A percentile compares a stretch with the other conserved stretches of the same genome.
Evolutionary conservation across 2,797 vertebrate genomes (phyloP).

Genomic region (Chaetophractus vellerosus): DNA sequence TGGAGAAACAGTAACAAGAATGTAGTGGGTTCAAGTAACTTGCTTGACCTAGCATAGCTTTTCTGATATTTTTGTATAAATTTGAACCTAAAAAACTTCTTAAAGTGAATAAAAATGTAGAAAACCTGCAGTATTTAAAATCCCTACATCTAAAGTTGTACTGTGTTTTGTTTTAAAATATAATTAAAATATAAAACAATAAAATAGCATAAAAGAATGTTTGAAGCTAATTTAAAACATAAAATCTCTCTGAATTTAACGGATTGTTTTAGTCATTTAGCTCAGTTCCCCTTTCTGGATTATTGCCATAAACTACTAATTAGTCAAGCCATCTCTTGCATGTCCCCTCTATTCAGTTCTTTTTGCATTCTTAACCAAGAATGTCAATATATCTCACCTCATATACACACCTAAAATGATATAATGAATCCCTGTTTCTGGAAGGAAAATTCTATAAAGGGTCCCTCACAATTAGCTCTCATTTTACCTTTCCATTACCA

Average conservation of each 20-base stretch:
- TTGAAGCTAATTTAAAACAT: not conserved
- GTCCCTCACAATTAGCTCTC: not conserved
- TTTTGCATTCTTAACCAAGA: conserved; percentile 19
- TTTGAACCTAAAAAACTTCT: not conserved
- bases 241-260: not conserved
- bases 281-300: not conserved
- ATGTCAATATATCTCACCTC: not conserved
- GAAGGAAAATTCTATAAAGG: not conserved
- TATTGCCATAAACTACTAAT: not conserved
- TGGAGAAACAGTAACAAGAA: conserved; percentile 30
- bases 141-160: not conserved
- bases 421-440: not conserved
- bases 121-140: not conserved
- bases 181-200: conserved; percentile 1
- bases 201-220: not conserved
- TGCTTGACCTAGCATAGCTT: not conserved
- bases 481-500: not conserved
- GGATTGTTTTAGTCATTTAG: not conserved
- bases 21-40: conserved; percentile 12
- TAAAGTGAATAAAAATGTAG: not conserved
- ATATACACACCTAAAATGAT: not conserved
- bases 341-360: not conserved
- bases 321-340: not conserved
- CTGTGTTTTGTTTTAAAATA: not conserved
- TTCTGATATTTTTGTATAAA: conserved; percentile 2